Percentiles rank a stretch among this genome's conserved stretches.
Conservation (phyloP, 2,113 vertebrate species). For the Oplegnathus fasciatus region DNA sequence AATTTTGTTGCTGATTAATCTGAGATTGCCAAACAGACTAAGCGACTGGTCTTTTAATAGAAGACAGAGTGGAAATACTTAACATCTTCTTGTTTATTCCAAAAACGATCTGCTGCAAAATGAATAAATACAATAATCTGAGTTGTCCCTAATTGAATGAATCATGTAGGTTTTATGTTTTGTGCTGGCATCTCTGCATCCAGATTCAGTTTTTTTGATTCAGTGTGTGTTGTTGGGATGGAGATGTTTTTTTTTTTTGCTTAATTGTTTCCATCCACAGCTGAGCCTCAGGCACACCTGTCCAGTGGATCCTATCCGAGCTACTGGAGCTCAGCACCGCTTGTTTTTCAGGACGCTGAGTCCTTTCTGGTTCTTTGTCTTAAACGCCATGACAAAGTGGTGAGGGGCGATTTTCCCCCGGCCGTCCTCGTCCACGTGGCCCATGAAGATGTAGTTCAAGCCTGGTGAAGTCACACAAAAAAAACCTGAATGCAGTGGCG, state of each 20-base stretch:
- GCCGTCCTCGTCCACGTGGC: slow-evolving; percentile 93
- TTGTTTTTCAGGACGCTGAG: slow-evolving; percentile 91
- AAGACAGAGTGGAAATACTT: slow-evolving; percentile 14
- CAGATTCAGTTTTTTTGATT: slow-evolving; percentile 19
- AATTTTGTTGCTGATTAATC: slow-evolving; percentile 20
- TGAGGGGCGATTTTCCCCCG: slow-evolving; percentile 91
- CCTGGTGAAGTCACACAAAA: slow-evolving; percentile 89
- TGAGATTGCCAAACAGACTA: slow-evolving; percentile 17
- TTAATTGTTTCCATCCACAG: slow-evolving; percentile 51
- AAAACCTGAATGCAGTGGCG: slow-evolving; percentile 86
- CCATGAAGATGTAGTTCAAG: slow-evolving; percentile 99
- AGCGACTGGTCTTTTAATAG: neutral
- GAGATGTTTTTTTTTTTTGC: slow-evolving; percentile 1
- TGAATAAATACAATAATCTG: slow-evolving; percentile 24
- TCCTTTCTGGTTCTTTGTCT: slow-evolving; percentile 94
- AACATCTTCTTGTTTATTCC: slow-evolving; percentile 11
- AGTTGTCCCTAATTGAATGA: slow-evolving; percentile 15
- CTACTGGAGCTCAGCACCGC: slow-evolving; percentile 85
- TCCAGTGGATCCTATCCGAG: slow-evolving; percentile 4
- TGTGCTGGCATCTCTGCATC: slow-evolving; percentile 7
- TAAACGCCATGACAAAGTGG: slow-evolving; percentile 94
- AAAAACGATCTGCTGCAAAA: slow-evolving; percentile 9
- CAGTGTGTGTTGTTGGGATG: slow-evolving; percentile 31
- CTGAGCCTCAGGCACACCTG: slow-evolving; percentile 16
- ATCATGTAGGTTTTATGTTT: neutral